A percentile compares a stretch with the other conserved stretches of the same genome.
phyloP scores from a whole-genome alignment of 1,140 invertebrate species.

The Drosophila neocordata region DNA sequence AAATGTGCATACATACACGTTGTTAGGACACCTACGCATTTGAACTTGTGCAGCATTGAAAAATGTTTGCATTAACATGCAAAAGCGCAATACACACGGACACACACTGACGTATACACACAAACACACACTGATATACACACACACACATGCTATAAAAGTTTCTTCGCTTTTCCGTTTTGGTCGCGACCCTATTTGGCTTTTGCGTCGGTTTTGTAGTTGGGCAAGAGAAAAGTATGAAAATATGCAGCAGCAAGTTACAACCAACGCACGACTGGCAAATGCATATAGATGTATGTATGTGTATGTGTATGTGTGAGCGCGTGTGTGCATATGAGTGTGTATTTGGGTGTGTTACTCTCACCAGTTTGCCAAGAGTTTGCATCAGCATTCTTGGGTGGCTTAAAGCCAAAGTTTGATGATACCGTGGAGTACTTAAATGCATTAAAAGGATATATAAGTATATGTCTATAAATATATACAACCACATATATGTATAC shows the following conservation, averaged over 20 bases:
- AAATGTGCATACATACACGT: background rate
- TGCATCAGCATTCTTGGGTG: slow-evolving; percentile 42
- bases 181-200: slow-evolving; percentile 23
- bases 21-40: slow-evolving; percentile 53
- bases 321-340: slow-evolving; percentile 15
- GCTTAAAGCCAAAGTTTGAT: slow-evolving; percentile 19
- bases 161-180: slow-evolving; percentile 33
- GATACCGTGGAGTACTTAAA: background rate
- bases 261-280: slow-evolving; percentile 18
- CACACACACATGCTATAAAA: slow-evolving; percentile 35
- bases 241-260: slow-evolving; percentile 37
- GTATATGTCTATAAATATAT: background rate
- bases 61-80: slow-evolving; percentile 63
- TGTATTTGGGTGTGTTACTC: slow-evolving; percentile 14
- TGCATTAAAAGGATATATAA: background rate
- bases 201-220: slow-evolving; percentile 30
- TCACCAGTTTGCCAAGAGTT: slow-evolving; percentile 44
- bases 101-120: background rate
- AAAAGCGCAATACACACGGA: slow-evolving; percentile 35
- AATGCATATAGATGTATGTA: background rate
- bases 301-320: background rate
- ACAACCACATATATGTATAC: too few relatives aligned
- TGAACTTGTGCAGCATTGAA: slow-evolving; percentile 34
- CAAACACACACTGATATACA: background rate
- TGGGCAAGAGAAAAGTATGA: slow-evolving; percentile 50